A percentile compares a stretch with the other conserved stretches of the same genome.
phyloP scores from a whole-genome alignment of 2,113 vertebrate genomes.

The Alectura lathami region DNA sequence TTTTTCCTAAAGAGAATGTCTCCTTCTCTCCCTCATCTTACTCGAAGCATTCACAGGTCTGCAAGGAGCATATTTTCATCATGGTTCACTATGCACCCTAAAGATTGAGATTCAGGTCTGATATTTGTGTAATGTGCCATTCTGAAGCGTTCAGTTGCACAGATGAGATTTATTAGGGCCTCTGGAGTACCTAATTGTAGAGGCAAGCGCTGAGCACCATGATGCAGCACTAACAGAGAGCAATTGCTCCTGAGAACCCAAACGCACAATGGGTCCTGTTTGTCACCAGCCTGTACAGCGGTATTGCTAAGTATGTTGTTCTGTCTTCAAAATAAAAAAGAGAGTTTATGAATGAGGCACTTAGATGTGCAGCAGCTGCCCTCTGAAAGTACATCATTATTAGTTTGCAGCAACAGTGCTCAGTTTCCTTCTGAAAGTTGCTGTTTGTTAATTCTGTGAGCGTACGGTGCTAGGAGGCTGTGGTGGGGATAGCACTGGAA shows the following conservation, averaged over 20 bases:
- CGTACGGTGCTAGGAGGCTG: not conserved
- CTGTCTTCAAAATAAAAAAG: not conserved
- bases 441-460: constrained; percentile 43
- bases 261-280: not conserved
- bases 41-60: not conserved
- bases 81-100: not conserved
- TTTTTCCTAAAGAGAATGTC: not conserved
- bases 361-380: not conserved
- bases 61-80: not conserved
- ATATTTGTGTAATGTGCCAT: not conserved
- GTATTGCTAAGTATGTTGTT: not conserved
- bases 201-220: constrained; percentile 10
- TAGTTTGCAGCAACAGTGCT: not conserved
- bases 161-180: not conserved
- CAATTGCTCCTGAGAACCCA: constrained; percentile 13
- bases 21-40: not conserved
- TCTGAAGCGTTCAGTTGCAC: not conserved
- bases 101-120: constrained; percentile 45
- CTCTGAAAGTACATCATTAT: constrained; percentile 4
- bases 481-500: not conserved
- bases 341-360: constrained; percentile 19
- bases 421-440: not conserved
- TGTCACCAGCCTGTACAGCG: not conserved
- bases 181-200: not conserved
- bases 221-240: constrained; percentile 3